Conservation (phyloP, 2,888 invertebrate species). For the Tridacna gigas region DNA sequence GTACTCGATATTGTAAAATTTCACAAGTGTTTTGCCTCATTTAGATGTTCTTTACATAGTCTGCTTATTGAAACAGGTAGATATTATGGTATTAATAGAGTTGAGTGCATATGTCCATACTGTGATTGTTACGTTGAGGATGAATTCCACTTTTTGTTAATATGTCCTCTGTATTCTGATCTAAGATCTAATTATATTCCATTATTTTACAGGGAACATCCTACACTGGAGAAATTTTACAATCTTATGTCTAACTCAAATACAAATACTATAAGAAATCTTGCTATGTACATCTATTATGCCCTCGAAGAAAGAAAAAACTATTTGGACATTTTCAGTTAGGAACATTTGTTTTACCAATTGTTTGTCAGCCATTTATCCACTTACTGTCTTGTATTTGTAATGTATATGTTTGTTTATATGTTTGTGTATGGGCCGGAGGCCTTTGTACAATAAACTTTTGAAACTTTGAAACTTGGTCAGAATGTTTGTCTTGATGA, state of each 20-base stretch:
- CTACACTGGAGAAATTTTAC: neutral
- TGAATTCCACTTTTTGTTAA: slow-evolving; percentile 4
- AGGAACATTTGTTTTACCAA: neutral
- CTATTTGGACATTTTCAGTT: no score
- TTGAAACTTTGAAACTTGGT: no score
- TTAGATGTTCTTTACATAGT: neutral
- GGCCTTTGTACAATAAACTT: neutral
- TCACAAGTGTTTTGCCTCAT: neutral
- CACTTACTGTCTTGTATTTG: neutral
- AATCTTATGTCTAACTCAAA: slow-evolving; percentile 10
- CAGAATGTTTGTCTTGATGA: no score
- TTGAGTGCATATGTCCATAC: neutral
- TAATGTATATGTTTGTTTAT: neutral
- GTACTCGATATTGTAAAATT: neutral
- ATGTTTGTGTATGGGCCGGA: neutral
- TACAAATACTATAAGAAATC: neutral
- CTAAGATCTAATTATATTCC: neutral
- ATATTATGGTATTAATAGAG: neutral
- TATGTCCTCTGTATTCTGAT: slow-evolving; percentile 13
- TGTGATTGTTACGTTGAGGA: slow-evolving; percentile 2
- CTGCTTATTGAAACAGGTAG: neutral
- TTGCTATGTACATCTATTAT: slow-evolving; percentile 19
- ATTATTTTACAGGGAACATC: neutral
- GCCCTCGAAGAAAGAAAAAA: slow-evolving; percentile 8
- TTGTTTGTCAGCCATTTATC: neutral